Evolutionary conservation across 92 coral and sea anemone genomes (phyloP).

Genomic region (Palythoa caribaeorum): DNA sequence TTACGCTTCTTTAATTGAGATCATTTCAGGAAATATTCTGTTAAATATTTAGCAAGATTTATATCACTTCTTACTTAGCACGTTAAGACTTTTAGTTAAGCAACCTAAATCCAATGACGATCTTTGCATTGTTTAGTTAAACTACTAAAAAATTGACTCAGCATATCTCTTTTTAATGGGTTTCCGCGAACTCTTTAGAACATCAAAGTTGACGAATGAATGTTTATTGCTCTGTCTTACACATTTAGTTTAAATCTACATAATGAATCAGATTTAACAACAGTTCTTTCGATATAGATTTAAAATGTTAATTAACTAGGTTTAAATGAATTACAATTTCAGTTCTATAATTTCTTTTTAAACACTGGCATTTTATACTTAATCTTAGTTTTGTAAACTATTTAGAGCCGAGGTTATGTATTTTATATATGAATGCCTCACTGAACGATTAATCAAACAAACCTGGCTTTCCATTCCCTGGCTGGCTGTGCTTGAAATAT

Average conservation of each 20-base stretch:
- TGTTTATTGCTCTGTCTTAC: no score
- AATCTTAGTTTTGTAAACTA: background rate
- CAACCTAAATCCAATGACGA: no score
- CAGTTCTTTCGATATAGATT: no score
- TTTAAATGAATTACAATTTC: background rate
- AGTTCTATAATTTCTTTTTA: background rate
- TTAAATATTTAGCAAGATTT: background rate
- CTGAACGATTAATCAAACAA: background rate
- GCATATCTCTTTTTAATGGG: no score
- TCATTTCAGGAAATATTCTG: background rate
- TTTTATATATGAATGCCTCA: background rate
- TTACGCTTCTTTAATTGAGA: background rate
- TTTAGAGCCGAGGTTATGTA: background rate
- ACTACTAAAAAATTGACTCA: no score
- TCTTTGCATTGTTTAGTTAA: no score
- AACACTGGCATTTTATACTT: background rate
- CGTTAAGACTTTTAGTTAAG: no score
- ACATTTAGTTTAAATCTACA: no score
- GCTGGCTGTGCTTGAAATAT: constrained; percentile 56
- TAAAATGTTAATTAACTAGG: background rate
- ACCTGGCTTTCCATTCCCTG: constrained; percentile 51
- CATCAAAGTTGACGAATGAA: no score
- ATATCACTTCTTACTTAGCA: no score
- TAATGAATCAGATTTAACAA: no score
- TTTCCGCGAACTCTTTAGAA: no score